phyloP scores from a whole-genome alignment of 2,797 vertebrate genomes.

The Rhincodon typus region DNA sequence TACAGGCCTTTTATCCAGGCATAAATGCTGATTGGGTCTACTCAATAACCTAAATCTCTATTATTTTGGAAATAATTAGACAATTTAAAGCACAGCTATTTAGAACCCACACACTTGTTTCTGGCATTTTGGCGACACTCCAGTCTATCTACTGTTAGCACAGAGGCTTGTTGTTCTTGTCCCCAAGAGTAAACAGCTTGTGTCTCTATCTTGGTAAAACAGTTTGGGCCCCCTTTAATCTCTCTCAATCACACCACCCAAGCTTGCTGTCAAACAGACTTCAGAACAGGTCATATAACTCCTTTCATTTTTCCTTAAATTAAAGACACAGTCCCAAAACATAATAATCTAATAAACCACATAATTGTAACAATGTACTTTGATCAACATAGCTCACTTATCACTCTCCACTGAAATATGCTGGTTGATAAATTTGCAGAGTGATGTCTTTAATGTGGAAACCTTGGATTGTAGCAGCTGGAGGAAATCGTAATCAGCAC shows the following conservation, averaged over 20 bases:
- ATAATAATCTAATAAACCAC: neutral
- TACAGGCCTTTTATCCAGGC: neutral
- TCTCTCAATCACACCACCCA: neutral
- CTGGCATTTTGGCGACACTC: neutral
- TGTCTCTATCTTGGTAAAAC: neutral
- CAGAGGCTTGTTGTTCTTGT: neutral
- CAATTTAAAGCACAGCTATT: neutral
- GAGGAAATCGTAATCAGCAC: conserved; percentile 5
- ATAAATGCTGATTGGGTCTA: neutral
- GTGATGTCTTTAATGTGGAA: neutral
- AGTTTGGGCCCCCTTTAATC: neutral
- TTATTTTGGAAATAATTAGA: neutral
- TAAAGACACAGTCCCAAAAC: neutral
- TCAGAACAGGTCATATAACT: neutral
- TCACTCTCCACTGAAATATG: neutral
- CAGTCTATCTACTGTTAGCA: neutral
- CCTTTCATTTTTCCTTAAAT: neutral
- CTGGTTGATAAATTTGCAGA: neutral
- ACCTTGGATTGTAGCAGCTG: neutral
- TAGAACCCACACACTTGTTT: neutral
- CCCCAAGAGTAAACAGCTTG: neutral
- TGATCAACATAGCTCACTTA: neutral
- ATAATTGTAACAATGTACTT: neutral
- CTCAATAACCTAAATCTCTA: neutral
- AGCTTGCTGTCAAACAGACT: neutral